A percentile compares a stretch with the other conserved stretches of the same genome.
Evolutionary conservation across 2,113 vertebrate species (phyloP).

Genomic region (Columba janthina): DNA sequence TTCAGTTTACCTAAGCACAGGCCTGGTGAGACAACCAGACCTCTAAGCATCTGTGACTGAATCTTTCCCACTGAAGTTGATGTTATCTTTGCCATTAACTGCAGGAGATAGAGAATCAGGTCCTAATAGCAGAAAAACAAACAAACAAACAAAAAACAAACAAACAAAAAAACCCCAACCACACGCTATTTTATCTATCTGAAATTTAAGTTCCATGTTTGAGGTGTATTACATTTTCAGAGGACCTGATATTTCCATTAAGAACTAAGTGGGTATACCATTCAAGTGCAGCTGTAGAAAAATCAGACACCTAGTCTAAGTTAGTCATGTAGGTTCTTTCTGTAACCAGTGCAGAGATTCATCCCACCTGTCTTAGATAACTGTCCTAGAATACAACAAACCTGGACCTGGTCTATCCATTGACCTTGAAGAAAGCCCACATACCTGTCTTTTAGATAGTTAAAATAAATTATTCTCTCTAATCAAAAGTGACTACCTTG

Average conservation of each 20-base stretch:
- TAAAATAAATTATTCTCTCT: neutral
- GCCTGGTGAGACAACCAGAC: neutral
- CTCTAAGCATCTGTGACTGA: neutral
- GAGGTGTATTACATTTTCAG: neutral
- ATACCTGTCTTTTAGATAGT: neutral
- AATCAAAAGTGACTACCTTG: neutral
- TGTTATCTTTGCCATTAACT: neutral
- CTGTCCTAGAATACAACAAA: neutral
- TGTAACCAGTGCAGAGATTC: neutral
- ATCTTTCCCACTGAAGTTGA: rapidly evolving
- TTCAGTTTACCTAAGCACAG: neutral
- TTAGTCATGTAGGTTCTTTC: neutral
- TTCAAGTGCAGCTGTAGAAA: neutral
- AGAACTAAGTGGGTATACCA: neutral
- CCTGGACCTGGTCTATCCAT: neutral
- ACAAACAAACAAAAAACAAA: neutral
- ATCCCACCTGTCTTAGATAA: neutral
- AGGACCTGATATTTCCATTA: neutral
- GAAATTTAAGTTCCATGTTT: neutral
- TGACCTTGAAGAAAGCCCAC: neutral
- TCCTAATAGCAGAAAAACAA: neutral
- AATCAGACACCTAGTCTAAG: neutral
- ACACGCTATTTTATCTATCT: neutral
- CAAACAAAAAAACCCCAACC: too few species aligned
- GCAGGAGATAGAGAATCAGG: neutral